Evolutionary conservation across 2,113 vertebrate species (phyloP), one percentile per base, ranked within the genome.

Genomic region (Tragelaphus imberbis): DNA sequence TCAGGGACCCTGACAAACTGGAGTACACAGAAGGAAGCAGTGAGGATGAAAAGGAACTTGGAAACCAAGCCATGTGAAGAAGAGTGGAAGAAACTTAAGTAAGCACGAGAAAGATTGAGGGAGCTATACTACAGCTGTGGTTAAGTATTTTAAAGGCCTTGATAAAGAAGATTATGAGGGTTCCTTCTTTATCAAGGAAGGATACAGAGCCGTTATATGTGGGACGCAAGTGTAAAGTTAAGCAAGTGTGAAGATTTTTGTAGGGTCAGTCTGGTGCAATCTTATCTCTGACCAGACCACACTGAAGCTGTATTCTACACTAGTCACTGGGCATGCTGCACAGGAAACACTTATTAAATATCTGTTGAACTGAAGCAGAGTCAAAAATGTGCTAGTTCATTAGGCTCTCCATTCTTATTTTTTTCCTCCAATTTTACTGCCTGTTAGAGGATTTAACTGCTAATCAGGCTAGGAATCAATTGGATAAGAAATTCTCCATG

Each of bases 391-490:
- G 21, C 53, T 14, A 7, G 47, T 19, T 14, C 5, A 33, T 8
- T 30, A 15, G 36, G 59, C 15, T 47, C 36, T 19, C 4, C 2
- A 13, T 36, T 65, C 55, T 82, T 16, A 11, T 3, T n/a, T 16
- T 56, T n/a, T 51, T 14, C 7, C 55, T 85, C 30, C 28, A 28
- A 15, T 19, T 27, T 16, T 55, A 36, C 47, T 55, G 87, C 19
- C 77, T 65, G 11, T 47, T 80, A 19, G 51, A 85, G 75, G 65
- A 49, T 21, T 75, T 89, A 12, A 84, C 10, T 25, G 55, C 36
- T 40, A 36, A 56, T 68, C 86, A 49, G 33, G 10, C 6, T 88
- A 95, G 96, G 84, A 96, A 80, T 8, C 23, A 90, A 86, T 90
- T 91, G 0, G 0, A n/a, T 51, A 79, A 90, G 84, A 81, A 65